Evolutionary conservation across 2,113 vertebrate species (phyloP), one percentile per base, ranked within the genome.

Genomic region (Gasterosteus nipponicus): DNA sequence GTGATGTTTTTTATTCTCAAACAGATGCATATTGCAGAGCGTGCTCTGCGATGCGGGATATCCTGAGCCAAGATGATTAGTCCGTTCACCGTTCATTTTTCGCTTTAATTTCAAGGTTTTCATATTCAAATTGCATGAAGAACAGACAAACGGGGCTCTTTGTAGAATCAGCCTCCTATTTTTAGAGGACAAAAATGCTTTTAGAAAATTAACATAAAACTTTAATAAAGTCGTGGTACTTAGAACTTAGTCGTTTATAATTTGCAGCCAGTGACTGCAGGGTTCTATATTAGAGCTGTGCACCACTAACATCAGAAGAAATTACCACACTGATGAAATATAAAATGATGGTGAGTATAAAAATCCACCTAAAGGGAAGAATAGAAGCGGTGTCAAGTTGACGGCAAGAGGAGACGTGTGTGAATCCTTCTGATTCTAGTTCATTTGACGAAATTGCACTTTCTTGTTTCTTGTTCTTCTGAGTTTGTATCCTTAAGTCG

Each of bases 1-100:
- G 26, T 49, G 1, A 5, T 39, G 41, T 29, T 51, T 64, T 33
- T 72, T 47, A 7, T 49, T 61, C 44, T 54, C 4, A 26, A 35
- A 59, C 9, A 41, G 38, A 35, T 57, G 31, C 38, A 53, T 19
- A 11, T 10, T 44, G 38, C 18, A 58, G 22, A 56, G 19, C 54
- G 53, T 42, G 18, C 5, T 62, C 42, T 31, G 15, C 11, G 6
- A 0, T 51, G 26, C 6, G 7, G 10, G 41, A 56, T 1, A 19
- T 57, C 67, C 57, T 8, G 44, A 60, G 71, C 31, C 38, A 72
- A 58, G 39, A 31, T 35, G 41, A 33, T 39, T 74, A 58, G 64
- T 70, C 74, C 57, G 63, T 53, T 49, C 19, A n/a, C 18, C 19
- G 47, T 51, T 9, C 46, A 71, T 65, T 74, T 58, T 54, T 2